Base-by-base conservation (phyloP, 2,113 vertebrate species). In the Cyprinodon tularosa region DNA sequence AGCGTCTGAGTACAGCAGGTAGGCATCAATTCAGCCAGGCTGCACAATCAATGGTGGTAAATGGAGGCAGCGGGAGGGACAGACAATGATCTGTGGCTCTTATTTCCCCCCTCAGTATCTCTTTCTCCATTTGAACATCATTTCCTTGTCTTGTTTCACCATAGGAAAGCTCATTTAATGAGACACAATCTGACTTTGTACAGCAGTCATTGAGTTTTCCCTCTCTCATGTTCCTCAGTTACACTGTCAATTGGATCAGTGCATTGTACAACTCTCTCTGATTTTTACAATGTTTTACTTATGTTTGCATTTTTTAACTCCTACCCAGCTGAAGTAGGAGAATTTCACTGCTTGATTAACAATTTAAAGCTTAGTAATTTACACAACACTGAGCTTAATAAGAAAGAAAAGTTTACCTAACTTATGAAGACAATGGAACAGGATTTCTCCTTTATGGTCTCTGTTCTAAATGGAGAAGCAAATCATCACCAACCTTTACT, bases 21-120 rank as follows among this genome's bases (percentile, higher is more conserved):
- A 86, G 76, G 83, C 81, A 80, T 88, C 90, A 86, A 82, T 79
- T 79, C 76, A 79, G 83, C 78, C 77, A 13, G 62, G 79, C 79
- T 84, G 76, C 75, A 85, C 83, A 81, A 89, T 90, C 88, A 90
- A 88, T 90, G 83, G 84, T 62, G 72, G 86, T 78, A 89, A 90
- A 87, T 88, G 89, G 82, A 92, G 84, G 78, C 88, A 88, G 90
- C 84, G 57, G 86, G 88, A 88, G 80, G 75, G 80, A 86, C 71
- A 77, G 79, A 80, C 75, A 66, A 72, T 4, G 66, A 83, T 88
- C 78, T 80, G 68, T 66, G 73, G 67, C 74, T 76, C 88, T 78
- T 72, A 81, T 79, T 84, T 73, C 79, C 72, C n/a, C 62, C 47
- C 50, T 20, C 44, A 12, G 64, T 74, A 68, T 60, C 70, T 60